These are phyloP conservation scores for Tympanoctomys barrerae DNA, from an alignment of 2,797 vertebrate species.

Conservation along the genomic window DNA sequence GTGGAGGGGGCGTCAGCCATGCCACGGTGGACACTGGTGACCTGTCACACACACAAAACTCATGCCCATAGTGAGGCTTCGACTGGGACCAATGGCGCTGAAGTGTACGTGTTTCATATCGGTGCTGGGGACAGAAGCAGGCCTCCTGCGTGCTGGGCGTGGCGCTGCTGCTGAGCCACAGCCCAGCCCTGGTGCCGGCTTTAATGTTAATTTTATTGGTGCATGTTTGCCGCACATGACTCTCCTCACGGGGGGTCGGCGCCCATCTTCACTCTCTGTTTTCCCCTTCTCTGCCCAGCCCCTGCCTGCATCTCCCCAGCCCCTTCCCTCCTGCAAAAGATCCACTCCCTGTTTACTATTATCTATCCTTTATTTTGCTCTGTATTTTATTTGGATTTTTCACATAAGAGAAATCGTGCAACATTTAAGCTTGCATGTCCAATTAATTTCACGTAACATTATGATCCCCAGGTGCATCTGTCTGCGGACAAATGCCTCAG, in stretches of 20 bases:
- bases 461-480: background rate
- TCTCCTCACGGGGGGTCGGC: background rate
- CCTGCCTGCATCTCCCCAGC: background rate
- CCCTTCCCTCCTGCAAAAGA: background rate
- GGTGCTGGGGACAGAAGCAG: background rate
- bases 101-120: background rate
- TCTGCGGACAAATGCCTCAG: background rate
- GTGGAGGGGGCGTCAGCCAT: no score
- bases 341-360: background rate
- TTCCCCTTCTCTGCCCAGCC: background rate
- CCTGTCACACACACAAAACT: background rate
- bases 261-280: background rate
- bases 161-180: no score
- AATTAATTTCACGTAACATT: background rate
- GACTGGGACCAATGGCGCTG: background rate
- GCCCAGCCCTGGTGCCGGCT: background rate
- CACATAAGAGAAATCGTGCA: background rate
- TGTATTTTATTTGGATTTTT: background rate
- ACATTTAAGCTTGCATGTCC: background rate
- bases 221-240: background rate
- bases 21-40: background rate
- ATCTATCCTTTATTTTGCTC: background rate
- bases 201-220: background rate
- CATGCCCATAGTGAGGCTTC: accelerated
- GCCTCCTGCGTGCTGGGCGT: background rate